Base-by-base conservation (phyloP, 2,113 vertebrate genomes). In the Motacilla alba region DNA sequence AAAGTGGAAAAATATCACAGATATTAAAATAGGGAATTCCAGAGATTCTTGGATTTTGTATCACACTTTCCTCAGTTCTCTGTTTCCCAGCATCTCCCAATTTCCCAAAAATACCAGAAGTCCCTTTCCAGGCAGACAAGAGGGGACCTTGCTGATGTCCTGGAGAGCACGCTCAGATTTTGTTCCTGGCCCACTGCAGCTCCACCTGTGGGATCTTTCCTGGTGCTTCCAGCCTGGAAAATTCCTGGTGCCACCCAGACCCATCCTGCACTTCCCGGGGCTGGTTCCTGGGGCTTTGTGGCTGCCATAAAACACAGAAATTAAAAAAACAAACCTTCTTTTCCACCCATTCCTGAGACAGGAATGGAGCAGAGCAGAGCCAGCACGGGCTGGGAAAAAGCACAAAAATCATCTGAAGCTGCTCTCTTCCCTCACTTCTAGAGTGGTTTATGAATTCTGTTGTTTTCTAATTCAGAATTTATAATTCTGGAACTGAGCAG, bases 401-500 rank as follows among this genome's bases (percentile, higher is more conserved):
- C 81, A 68, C 69, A 75, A 43, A 78, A 88, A 69, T 73, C 49
- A 49, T 31, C 80, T 69, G 80, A 49, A 91, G 70, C 87, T 86
- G 43, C 80, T 93, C 30, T 41, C 73, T 41, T 80, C 66, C 69
- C 56, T 77, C 77, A 47, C 86, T 72, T 74, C 66, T 22, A 58
- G 83, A 78, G 83, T 43, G 77, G 59, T 70, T 90, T 72, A 50
- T 90, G 85, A 96, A 93, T 95, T 96, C 90, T 86, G 39, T 67
- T 94, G 87, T 83, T 97, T 93, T 55, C 5, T 11, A 84, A n/a
- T 15, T 33, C 18, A 8, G 77, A 80, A 47, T 93, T 93, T 76
- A 28, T 81, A 67, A 93, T 94, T 91, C 77, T 31, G 77, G 91
- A 28, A 16, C 31, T 5, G 67, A 95, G 87, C 96, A 97, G 96